Evolutionary conservation across 2,797 vertebrate genomes (phyloP).

Genomic region (Spinus pinus): DNA sequence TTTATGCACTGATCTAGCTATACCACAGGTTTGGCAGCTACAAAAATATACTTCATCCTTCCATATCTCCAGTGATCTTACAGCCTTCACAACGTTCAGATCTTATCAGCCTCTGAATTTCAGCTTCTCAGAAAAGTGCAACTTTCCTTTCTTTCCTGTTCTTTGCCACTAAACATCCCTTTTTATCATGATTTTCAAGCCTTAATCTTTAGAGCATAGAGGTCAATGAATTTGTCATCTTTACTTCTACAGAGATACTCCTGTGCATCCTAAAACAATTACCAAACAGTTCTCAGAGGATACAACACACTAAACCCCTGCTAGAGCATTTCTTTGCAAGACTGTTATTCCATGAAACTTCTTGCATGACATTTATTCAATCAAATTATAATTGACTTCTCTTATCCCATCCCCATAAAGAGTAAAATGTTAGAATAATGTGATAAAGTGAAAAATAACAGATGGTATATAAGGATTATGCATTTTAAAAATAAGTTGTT

Average conservation of each 20-base stretch:
- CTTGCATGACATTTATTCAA: not conserved
- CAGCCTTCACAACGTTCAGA: not conserved
- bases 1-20: constrained; percentile 41
- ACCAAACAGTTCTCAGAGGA: not conserved
- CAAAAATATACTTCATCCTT: constrained; percentile 13
- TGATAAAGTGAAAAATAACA: not conserved
- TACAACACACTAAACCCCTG: not conserved
- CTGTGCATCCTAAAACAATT: not conserved
- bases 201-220: not conserved
- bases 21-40: constrained; percentile 38
- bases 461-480: not conserved
- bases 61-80: not conserved
- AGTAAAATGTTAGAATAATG: not conserved
- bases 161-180: not conserved
- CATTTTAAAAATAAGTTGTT: not conserved
- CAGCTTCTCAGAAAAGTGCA: constrained; percentile 19
- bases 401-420: not conserved
- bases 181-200: constrained; percentile 7
- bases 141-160: constrained; percentile 1
- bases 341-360: not conserved
- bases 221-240: constrained; percentile 42
- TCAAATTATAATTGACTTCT: not conserved
- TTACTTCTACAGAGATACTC: not conserved
- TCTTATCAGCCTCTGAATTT: constrained; percentile 16
- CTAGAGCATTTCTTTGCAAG: not conserved